Conservation (phyloP, 2,888 invertebrate genomes). For the Venusia cambrica region DNA sequence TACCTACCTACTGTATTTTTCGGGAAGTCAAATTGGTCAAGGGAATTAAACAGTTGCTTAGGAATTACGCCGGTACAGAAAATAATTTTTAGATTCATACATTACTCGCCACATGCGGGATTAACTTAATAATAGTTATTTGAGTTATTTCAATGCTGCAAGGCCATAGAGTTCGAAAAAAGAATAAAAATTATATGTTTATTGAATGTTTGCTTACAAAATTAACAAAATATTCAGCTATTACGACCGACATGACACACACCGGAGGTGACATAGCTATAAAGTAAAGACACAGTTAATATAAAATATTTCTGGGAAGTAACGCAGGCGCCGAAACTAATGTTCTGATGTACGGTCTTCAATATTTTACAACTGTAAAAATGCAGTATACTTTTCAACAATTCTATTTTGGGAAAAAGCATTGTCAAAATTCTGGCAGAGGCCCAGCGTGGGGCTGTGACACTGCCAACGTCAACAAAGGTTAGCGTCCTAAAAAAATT, state of each 20-base stretch:
- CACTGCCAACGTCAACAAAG: conserved; percentile 76
- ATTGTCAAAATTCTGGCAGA: conserved; percentile 74
- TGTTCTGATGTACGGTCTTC: conserved; percentile 30
- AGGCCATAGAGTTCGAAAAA: too few relatives aligned
- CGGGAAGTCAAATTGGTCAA: too few relatives aligned
- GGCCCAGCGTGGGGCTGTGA: conserved; percentile 61
- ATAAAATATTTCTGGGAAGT: conserved; percentile 18
- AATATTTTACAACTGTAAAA: conserved; percentile 50
- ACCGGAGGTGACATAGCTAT: conserved; percentile 27
- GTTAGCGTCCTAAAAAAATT: conserved; percentile 70
- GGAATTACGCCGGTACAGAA: too few relatives aligned
- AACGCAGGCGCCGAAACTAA: conserved; percentile 29
- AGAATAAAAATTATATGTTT: too few relatives aligned
- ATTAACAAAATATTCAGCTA: conserved; percentile 12
- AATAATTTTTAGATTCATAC: too few relatives aligned
- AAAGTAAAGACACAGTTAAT: conserved; percentile 23
- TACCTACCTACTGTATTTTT: too few relatives aligned
- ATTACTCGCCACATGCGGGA: too few relatives aligned
- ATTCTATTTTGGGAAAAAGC: conserved; percentile 65
- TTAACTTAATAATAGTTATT: too few relatives aligned
- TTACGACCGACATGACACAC: too few relatives aligned
- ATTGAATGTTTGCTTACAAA: too few relatives aligned
- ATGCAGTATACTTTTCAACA: conserved; percentile 55
- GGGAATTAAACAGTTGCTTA: too few relatives aligned
- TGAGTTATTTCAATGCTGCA: too few relatives aligned